A percentile compares a stretch with the other conserved stretches of the same genome.
phyloP scores from a whole-genome alignment of 1,140 invertebrate species.

The Ostrea edulis region DNA sequence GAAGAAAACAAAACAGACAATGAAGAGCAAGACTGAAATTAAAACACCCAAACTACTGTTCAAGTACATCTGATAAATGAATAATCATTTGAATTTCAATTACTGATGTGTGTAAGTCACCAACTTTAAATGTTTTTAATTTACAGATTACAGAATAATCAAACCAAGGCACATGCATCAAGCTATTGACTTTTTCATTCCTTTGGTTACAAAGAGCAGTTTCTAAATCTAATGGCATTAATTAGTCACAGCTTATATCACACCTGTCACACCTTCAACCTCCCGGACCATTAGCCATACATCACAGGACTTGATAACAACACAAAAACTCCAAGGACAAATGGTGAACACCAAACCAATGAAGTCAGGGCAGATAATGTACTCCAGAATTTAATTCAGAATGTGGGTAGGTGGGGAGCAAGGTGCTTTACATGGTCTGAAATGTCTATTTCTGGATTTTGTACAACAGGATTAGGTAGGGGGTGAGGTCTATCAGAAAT shows the following conservation, averaged over 20 bases:
- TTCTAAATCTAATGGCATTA: slow-evolving; percentile 14
- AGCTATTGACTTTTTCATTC: not conserved
- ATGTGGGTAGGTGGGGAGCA: not conserved
- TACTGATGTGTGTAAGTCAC: not conserved
- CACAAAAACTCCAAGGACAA: not conserved
- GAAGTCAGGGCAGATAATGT: not conserved
- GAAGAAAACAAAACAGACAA: not conserved
- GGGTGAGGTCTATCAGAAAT: not conserved
- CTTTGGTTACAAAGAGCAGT: not conserved
- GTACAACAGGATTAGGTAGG: not conserved
- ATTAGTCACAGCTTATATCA: not conserved
- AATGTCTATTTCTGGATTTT: not conserved
- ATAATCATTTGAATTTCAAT: not conserved
- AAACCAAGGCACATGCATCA: slow-evolving; percentile 9
- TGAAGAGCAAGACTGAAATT: not conserved
- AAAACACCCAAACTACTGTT: not conserved
- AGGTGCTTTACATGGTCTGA: not conserved
- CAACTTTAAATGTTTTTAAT: not conserved
- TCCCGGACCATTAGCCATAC: not conserved
- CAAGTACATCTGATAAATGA: not conserved
- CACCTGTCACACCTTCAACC: not conserved
- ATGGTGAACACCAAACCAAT: not conserved
- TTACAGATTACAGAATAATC: slow-evolving; percentile 11
- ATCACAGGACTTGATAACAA: not conserved
- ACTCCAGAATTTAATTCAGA: not conserved